Evolutionary conservation across 2,888 invertebrate species (phyloP).

Genomic region (Coelinius sp.): DNA sequence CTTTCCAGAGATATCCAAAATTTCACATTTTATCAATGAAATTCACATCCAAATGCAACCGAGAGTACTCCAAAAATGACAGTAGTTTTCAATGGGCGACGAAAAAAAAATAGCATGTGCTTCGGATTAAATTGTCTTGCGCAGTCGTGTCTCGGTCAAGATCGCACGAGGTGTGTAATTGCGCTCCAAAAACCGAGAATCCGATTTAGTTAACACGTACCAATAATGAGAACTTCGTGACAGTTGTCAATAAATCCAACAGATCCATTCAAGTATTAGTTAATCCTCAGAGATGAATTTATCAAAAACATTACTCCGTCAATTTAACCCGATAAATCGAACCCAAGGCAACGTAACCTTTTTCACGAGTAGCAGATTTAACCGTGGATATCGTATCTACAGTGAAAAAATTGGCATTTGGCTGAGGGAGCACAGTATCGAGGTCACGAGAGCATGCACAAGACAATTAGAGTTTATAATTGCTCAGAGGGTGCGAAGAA

Average conservation of each 20-base stretch:
- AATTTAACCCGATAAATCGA: not conserved
- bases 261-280: not conserved
- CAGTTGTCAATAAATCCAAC: not conserved
- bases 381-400: slow-evolving; percentile 53
- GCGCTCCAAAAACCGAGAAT: not conserved
- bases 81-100: not conserved
- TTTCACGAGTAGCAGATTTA: slow-evolving; percentile 40
- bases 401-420: slow-evolving; percentile 55
- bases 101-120: not conserved
- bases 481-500: slow-evolving; percentile 76
- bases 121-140: not conserved
- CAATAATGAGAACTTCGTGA: not conserved
- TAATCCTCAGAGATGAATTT: not conserved
- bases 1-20: too few species aligned
- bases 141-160: not conserved
- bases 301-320: not conserved
- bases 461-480: slow-evolving; percentile 65
- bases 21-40: not conserved
- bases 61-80: not conserved
- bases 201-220: not conserved
- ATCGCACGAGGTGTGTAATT: not conserved
- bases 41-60: not conserved
- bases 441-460: slow-evolving; percentile 57
- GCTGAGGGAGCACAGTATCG: slow-evolving; percentile 58
- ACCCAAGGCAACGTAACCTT: slow-evolving; percentile 26